These are phyloP conservation scores for Ichneumon xanthorius DNA, from an alignment of 2,888 invertebrate genomes.

Conservation along the genomic window DNA sequence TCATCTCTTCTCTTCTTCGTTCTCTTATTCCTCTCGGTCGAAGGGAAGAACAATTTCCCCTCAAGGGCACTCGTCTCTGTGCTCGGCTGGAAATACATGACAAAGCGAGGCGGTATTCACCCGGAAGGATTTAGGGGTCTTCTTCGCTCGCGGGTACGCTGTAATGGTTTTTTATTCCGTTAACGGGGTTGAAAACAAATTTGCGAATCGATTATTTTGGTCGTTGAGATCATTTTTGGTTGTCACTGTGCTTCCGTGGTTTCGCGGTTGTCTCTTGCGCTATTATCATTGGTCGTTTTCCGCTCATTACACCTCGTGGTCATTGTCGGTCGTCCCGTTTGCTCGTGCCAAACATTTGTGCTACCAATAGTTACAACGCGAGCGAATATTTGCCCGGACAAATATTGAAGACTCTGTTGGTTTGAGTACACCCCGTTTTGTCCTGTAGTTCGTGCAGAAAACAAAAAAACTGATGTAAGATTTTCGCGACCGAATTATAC, in stretches of 20 bases:
- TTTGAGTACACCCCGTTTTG: not conserved
- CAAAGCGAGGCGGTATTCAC: not conserved
- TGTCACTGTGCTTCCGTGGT: too few relatives aligned
- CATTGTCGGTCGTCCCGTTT: too few relatives aligned
- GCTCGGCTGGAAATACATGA: constrained; percentile 2
- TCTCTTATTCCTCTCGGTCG: constrained; percentile 15
- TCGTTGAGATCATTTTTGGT: not conserved
- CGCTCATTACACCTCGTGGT: too few relatives aligned
- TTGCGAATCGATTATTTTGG: not conserved
- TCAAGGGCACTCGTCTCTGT: not conserved
- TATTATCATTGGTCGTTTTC: too few relatives aligned
- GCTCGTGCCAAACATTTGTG: constrained; percentile 26
- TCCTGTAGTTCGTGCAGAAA: not conserved
- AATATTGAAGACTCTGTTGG: constrained; percentile 14
- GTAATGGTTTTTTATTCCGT: not conserved
- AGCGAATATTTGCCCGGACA: constrained; percentile 16
- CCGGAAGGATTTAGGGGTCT: constrained; percentile 2
- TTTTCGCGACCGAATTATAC: too few relatives aligned
- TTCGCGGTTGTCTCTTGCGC: too few relatives aligned
- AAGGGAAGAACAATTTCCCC: constrained; percentile 14
- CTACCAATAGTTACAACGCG: constrained; percentile 17
- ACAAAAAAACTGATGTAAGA: too few relatives aligned
- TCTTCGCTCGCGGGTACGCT: not conserved
- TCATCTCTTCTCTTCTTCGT: not conserved
- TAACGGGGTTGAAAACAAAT: not conserved